A percentile compares a stretch with the other conserved stretches of the same genome.
These are phyloP conservation scores for Furnarius figulus DNA, from an alignment of 2,113 vertebrate genomes.

Conservation along the genomic window DNA sequence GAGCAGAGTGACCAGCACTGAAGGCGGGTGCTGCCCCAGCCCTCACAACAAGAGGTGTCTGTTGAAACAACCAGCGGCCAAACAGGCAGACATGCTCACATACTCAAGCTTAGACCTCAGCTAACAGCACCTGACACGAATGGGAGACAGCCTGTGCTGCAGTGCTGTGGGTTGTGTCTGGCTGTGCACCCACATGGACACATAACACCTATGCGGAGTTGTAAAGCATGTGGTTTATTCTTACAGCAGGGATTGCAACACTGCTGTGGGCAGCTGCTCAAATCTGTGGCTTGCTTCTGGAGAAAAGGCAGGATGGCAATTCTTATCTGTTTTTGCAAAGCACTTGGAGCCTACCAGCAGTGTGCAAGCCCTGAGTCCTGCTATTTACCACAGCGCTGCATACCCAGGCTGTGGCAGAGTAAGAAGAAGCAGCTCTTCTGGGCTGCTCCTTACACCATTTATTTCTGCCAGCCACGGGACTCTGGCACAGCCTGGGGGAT, in stretches of 20 bases:
- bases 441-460: background rate
- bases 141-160: fast-evolving
- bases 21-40: fast-evolving
- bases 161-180: background rate
- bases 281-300: background rate
- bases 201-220: fast-evolving
- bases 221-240: fast-evolving
- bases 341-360: background rate
- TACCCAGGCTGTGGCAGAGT: background rate
- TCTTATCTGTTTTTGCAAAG: background rate
- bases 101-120: background rate
- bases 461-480: background rate
- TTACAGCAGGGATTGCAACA: background rate
- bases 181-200: fast-evolving
- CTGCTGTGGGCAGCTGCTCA: background rate
- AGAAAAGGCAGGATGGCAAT: background rate
- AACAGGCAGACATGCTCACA: background rate
- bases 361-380: background rate
- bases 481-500: background rate
- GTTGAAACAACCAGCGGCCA: background rate
- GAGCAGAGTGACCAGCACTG: background rate
- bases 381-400: background rate
- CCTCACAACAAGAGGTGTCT: background rate
- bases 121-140: background rate
- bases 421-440: background rate